Evolutionary conservation across 1,140 invertebrate species (phyloP), one percentile per base, ranked within the genome.

Genomic region (Halyomorpha halys): DNA sequence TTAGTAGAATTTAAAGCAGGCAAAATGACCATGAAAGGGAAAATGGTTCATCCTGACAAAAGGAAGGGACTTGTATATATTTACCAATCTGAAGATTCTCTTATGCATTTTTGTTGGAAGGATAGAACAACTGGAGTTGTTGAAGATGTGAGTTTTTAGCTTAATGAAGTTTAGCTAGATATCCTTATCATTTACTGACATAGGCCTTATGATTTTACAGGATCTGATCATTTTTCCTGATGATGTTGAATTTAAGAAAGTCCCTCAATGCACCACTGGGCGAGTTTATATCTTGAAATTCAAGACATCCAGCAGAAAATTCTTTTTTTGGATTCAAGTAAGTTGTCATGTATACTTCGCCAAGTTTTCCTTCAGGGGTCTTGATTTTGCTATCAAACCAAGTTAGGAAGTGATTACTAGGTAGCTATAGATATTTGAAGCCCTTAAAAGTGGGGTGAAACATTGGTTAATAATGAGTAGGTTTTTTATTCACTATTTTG

Each of bases 71-170:
- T 91, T 21, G 79, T 99, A 2, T 99, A 95, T 75, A 84, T 99
- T 63, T 91, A 94, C 74, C 94, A 97, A 73, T 89, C 91, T 23
- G 94, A 98, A 67, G 97, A 99, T 77, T 90, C 91, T 11, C 78
- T 98, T 23, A 95, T 96, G 86, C 94, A 98, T 77, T 96, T 98
- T 72, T 97, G 92, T 75, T 98, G 95, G 95, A 97, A 97, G 77
- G 94, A 97, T 77, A 82, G 94, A 47, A 84, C 84, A 45, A 84
- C 84, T 53, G 85, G 85, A 62, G 78, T 78, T 16, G 79, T 87
- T 44, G 89, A 90, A 77, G 87, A 91, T 78, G 88, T 89, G 76
- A 75, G 71, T 69, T 59, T 30, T 59, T 59, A 25, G 16, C 8
- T 34, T 59, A 21, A 27, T 39, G 13, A 11, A 8, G 13, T 39